A percentile compares a stretch with the other conserved stretches of the same genome.
These are phyloP conservation scores for Nothobranchius kuhntae DNA, from an alignment of 2,113 vertebrate species.

Conservation along the genomic window DNA sequence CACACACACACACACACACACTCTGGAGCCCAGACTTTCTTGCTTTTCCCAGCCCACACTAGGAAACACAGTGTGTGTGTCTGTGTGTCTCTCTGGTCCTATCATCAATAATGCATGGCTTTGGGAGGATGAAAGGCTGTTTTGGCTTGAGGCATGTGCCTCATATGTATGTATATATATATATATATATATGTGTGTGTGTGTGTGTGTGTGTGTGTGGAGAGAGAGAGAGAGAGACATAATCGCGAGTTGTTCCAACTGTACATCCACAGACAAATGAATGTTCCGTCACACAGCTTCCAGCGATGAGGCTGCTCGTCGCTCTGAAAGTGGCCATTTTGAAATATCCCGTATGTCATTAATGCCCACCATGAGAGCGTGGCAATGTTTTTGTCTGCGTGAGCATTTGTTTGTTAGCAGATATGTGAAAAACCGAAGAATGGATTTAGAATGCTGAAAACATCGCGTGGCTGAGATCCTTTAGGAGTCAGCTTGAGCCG, in stretches of 20 bases:
- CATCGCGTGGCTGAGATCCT: no score
- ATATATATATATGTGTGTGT: no score
- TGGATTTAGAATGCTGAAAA: no score
- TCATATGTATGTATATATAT: slow-evolving; percentile 39
- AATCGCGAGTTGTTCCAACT: slow-evolving; percentile 55
- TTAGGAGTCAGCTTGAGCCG: no score
- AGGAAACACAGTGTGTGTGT: slow-evolving; percentile 65
- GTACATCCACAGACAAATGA: slow-evolving; percentile 56
- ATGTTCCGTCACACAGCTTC: slow-evolving; percentile 28
- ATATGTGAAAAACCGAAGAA: no score
- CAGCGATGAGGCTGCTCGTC: slow-evolving; percentile 19
- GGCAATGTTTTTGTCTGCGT: no score
- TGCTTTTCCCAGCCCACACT: slow-evolving; percentile 26
- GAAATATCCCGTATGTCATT: not conserved
- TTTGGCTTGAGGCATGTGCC: slow-evolving; percentile 74
- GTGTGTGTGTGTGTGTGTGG: no score
- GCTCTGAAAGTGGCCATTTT: not conserved
- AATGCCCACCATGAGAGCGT: not conserved
- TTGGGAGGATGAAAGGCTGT: slow-evolving; percentile 77
- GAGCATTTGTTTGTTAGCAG: no score
- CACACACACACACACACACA: slow-evolving; percentile 10
- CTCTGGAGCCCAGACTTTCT: slow-evolving; percentile 20
- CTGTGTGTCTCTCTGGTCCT: slow-evolving; percentile 67
- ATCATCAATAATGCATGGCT: slow-evolving; percentile 77
- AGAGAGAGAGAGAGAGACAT: slow-evolving; percentile 65